Conservation (phyloP, 2,888 invertebrate species). For the Sphaerophoria rueppellii region DNA sequence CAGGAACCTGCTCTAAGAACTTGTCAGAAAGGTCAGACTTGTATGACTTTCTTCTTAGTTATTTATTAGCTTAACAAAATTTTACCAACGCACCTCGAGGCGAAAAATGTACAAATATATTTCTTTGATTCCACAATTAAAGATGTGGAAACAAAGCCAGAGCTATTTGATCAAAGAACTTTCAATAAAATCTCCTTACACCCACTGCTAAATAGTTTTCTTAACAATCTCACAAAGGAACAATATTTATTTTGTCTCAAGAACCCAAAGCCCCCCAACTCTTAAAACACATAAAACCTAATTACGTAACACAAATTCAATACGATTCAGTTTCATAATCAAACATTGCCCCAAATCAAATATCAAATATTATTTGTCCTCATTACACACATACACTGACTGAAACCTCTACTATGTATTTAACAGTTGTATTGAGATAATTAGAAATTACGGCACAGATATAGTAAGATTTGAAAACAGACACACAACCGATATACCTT, state of each 20-base stretch:
- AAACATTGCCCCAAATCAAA: conserved; percentile 62
- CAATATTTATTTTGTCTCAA: conserved; percentile 22
- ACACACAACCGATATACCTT: not conserved
- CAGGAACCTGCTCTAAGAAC: too few species aligned
- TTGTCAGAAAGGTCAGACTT: too few species aligned
- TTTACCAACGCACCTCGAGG: too few species aligned
- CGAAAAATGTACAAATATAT: too few species aligned
- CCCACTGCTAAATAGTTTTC: too few species aligned
- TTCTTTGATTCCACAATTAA: too few species aligned
- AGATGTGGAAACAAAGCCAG: too few species aligned
- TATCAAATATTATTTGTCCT: conserved; percentile 51
- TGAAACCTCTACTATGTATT: not conserved
- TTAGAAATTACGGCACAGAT: conserved; percentile 44
- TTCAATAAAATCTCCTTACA: too few species aligned
- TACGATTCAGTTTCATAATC: conserved; percentile 47
- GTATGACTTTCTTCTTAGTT: too few species aligned
- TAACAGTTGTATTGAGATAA: conserved; percentile 38
- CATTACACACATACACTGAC: not conserved
- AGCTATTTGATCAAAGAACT: too few species aligned
- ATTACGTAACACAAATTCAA: conserved; percentile 26
- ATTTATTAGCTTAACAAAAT: too few species aligned
- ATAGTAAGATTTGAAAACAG: conserved; percentile 15
- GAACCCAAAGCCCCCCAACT: conserved; percentile 1
- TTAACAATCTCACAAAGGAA: conserved; percentile 5
- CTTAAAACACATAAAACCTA: conserved; percentile 16